Percentiles rank a stretch among this genome's conserved stretches.
These are phyloP conservation scores for Drosophila eugracilis DNA, from an alignment of 1,140 invertebrate species.

Conservation along the genomic window DNA sequence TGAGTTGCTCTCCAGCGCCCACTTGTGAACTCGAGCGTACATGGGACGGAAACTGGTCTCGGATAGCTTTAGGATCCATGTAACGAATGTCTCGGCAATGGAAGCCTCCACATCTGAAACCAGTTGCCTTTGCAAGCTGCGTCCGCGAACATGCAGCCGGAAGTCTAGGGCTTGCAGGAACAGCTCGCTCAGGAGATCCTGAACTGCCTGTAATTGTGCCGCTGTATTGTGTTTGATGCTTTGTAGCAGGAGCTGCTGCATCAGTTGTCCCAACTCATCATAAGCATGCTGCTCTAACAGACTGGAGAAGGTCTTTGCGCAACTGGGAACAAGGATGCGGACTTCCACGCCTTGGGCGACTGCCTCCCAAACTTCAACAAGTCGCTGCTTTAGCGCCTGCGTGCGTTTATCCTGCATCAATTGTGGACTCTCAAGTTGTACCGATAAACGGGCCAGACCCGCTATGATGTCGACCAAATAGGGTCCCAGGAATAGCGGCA, in stretches of 20 bases:
- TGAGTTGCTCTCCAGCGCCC: constrained; percentile 88
- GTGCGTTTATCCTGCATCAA: constrained; percentile 85
- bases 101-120: constrained; percentile 87
- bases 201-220: constrained; percentile 88
- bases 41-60: constrained; percentile 94
- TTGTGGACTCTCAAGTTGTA: constrained; percentile 54
- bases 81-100: constrained; percentile 90
- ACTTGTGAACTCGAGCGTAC: constrained; percentile 94
- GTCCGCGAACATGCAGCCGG: constrained; percentile 84
- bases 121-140: constrained; percentile 48
- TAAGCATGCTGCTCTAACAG: constrained; percentile 87
- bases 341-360: constrained; percentile 89
- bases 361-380: constrained; percentile 88
- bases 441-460: constrained; percentile 85
- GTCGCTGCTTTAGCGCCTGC: constrained; percentile 86
- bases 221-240: constrained; percentile 87
- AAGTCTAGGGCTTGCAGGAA: constrained; percentile 92
- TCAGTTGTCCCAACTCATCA: constrained; percentile 88
- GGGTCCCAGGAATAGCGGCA: constrained; percentile 92
- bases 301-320: constrained; percentile 88
- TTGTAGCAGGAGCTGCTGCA: constrained; percentile 89
- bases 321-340: constrained; percentile 91
- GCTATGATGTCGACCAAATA: constrained; percentile 92
- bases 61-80: constrained; percentile 93
- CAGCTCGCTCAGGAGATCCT: constrained; percentile 89